These are phyloP conservation scores for Batillaria attramentaria DNA, from an alignment of 1,140 invertebrate species.

Conservation along the genomic window DNA sequence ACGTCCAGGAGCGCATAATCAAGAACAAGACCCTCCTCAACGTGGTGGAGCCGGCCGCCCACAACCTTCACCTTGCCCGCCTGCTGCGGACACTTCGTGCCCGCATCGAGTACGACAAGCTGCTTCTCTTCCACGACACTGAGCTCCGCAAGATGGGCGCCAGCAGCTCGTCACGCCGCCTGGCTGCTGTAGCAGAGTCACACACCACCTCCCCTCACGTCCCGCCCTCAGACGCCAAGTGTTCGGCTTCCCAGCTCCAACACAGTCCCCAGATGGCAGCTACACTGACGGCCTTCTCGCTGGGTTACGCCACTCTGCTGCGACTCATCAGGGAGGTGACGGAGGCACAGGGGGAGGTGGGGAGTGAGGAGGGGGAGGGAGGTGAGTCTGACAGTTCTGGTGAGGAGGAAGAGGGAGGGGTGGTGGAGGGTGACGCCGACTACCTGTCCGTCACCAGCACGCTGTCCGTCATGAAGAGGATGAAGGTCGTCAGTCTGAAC, in stretches of 20 bases:
- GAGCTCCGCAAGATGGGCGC: constrained; percentile 76
- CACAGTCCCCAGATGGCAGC: constrained; percentile 39
- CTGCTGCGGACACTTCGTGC: constrained; percentile 77
- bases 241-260: constrained; percentile 27
- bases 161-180: constrained; percentile 6
- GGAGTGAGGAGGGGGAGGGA: constrained; percentile 35
- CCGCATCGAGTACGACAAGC: constrained; percentile 81
- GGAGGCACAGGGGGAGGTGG: constrained; percentile 24
- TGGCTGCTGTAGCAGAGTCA: not conserved
- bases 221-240: no score
- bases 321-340: constrained; percentile 50
- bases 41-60: constrained; percentile 81
- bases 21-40: constrained; percentile 93
- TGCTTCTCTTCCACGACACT: constrained; percentile 80
- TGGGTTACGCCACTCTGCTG: constrained; percentile 53
- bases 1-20: constrained; percentile 86
- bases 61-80: constrained; percentile 75
- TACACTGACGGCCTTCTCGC: constrained; percentile 52
- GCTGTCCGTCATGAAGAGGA: constrained; percentile 23
- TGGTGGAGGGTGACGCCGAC: constrained; percentile 24
- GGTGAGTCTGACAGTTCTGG: constrained; percentile 20
- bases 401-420: constrained; percentile 37
- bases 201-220: not conserved
- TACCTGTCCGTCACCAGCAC: constrained; percentile 39
- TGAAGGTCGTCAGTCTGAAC: constrained; percentile 46